Percentiles rank a stretch among this genome's conserved stretches.
These are phyloP conservation scores for Dendrophyllia cribrosa DNA, from an alignment of 64 coral and sea anemone genomes.

Conservation along the genomic window DNA sequence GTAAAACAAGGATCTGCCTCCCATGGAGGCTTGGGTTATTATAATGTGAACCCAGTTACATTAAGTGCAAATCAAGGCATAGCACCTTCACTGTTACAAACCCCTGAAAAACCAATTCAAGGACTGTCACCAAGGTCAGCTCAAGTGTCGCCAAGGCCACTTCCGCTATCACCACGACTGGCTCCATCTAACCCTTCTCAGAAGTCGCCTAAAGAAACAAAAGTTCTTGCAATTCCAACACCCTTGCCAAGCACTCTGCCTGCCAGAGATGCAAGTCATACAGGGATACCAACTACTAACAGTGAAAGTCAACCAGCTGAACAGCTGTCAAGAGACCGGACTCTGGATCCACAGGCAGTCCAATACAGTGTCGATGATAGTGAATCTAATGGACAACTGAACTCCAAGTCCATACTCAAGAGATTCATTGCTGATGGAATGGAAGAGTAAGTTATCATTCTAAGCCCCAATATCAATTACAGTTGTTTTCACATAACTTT, in stretches of 20 bases:
- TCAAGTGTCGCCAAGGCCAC: neutral
- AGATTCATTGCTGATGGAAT: constrained; percentile 80
- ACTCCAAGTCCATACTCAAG: constrained; percentile 63
- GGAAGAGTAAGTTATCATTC: constrained; percentile 73
- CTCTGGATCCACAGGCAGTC: neutral
- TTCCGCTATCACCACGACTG: neutral
- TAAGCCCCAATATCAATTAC: neutral
- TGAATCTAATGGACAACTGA: constrained; percentile 25
- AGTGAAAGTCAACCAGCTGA: neutral
- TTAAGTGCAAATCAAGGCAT: neutral
- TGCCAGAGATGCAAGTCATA: neutral
- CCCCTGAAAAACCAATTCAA: neutral
- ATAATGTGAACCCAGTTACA: neutral
- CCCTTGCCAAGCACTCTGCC: neutral
- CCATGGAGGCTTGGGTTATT: constrained; percentile 16
- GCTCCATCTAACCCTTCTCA: neutral
- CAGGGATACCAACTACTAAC: neutral
- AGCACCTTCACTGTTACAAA: neutral
- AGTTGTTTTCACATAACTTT: neutral
- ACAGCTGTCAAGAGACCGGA: neutral
- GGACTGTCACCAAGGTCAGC: neutral
- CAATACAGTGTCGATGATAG: neutral
- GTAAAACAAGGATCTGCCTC: neutral
- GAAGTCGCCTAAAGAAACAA: neutral
- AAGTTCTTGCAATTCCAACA: neutral